phyloP scores from a whole-genome alignment of 2,888 invertebrate species.

The Idaea aversata region DNA sequence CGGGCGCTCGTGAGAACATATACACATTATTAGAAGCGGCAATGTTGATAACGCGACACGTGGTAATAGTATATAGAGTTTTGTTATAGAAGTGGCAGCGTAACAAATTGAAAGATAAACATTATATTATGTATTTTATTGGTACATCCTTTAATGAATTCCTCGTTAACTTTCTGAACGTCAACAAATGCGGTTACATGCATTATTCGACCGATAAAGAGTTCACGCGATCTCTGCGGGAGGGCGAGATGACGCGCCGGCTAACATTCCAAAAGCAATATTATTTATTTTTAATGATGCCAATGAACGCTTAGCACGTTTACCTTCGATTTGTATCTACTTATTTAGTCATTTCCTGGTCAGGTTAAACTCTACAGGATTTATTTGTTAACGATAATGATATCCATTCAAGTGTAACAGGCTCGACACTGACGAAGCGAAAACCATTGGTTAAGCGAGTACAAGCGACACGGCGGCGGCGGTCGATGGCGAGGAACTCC shows the following conservation, averaged over 20 bases:
- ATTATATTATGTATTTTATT: neutral
- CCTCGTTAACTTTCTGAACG: neutral
- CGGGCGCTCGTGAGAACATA: slow-evolving; percentile 18
- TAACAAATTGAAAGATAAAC: neutral
- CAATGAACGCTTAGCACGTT: slow-evolving; percentile 70
- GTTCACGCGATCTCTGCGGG: slow-evolving; percentile 72
- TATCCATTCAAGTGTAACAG: slow-evolving; percentile 28
- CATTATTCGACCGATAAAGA: slow-evolving; percentile 63
- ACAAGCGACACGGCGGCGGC: too few species aligned
- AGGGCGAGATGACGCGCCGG: slow-evolving; percentile 62
- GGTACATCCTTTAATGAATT: slow-evolving; percentile 6
- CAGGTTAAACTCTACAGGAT: slow-evolving; percentile 32
- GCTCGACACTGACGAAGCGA: slow-evolving; percentile 64
- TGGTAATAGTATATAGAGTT: slow-evolving; percentile 47
- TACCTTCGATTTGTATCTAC: slow-evolving; percentile 62
- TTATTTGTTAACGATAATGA: slow-evolving; percentile 26
- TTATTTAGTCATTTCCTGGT: slow-evolving; percentile 49
- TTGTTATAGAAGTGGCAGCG: neutral
- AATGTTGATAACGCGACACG: slow-evolving; percentile 61
- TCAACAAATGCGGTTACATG: slow-evolving; percentile 5
- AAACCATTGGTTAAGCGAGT: slow-evolving; percentile 53
- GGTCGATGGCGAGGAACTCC: too few species aligned
- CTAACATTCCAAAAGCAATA: slow-evolving; percentile 66
- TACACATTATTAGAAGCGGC: slow-evolving; percentile 52
- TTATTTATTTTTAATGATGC: slow-evolving; percentile 75